Conservation (phyloP, 2,113 vertebrate species). For the Alaudala cheleensis region DNA sequence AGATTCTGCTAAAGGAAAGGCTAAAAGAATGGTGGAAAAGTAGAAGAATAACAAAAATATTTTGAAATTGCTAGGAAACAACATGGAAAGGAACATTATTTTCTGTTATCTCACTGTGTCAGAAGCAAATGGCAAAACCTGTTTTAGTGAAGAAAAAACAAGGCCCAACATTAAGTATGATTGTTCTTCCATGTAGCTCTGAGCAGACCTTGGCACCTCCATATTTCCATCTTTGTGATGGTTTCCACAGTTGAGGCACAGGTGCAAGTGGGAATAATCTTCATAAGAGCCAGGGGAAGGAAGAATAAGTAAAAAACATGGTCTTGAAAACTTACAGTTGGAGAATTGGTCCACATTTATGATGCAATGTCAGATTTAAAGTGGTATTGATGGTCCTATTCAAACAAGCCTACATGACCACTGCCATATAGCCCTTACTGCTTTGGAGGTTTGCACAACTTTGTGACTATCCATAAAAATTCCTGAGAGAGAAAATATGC, state of each 20-base stretch:
- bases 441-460: neutral
- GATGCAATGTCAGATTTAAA: neutral
- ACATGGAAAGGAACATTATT: neutral
- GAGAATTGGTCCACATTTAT: neutral
- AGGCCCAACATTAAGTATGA: neutral
- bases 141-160: neutral
- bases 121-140: neutral
- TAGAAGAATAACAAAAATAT: neutral
- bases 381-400: neutral
- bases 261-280: neutral
- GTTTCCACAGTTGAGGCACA: neutral
- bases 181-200: neutral
- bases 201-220: neutral
- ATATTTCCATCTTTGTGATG: neutral
- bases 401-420: neutral
- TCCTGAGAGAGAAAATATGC: neutral
- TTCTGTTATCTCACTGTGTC: neutral
- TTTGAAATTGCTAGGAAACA: neutral
- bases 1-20: neutral
- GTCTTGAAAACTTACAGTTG: neutral
- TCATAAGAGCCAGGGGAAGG: neutral
- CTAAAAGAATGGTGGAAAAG: neutral
- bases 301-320: neutral
- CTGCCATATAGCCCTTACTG: neutral
- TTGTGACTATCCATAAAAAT: neutral